phyloP scores from a whole-genome alignment of 2,797 vertebrate genomes.

The Telmatherina bonti region DNA sequence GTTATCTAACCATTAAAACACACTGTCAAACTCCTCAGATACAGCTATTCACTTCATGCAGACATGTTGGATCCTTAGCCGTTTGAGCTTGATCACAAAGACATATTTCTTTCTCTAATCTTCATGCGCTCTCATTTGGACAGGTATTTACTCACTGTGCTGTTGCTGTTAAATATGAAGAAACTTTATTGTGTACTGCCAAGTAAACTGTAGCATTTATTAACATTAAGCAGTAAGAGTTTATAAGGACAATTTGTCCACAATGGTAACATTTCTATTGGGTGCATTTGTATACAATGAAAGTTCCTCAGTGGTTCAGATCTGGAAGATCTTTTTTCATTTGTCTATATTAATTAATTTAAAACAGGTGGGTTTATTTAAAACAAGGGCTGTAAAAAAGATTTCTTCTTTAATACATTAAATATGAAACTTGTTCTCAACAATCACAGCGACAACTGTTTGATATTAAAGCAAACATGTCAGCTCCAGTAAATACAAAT shows the following conservation, averaged over 20 bases:
- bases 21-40: conserved; percentile 3
- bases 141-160: too few species aligned
- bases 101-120: conserved; percentile 11
- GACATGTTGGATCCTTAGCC: neutral
- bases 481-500: conserved; percentile 72
- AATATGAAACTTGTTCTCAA: conserved; percentile 41
- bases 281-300: neutral
- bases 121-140: conserved; percentile 7
- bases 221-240: neutral
- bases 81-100: conserved; percentile 10
- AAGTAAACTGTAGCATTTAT: conserved; percentile 24
- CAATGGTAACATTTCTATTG: conserved; percentile 6
- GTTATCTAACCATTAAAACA: conserved; percentile 10
- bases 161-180: neutral
- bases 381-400: conserved; percentile 30
- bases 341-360: neutral
- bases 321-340: neutral
- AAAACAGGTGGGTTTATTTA: neutral
- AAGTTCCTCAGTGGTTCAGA: conserved; percentile 9
- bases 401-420: conserved; percentile 37
- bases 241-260: neutral
- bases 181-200: neutral
- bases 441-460: conserved; percentile 35
- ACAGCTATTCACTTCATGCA: conserved; percentile 23
- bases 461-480: conserved; percentile 52